Percentiles rank a stretch among this genome's conserved stretches.
These are phyloP conservation scores for Aythya baeri DNA, from an alignment of 2,113 vertebrate species.

Conservation along the genomic window DNA sequence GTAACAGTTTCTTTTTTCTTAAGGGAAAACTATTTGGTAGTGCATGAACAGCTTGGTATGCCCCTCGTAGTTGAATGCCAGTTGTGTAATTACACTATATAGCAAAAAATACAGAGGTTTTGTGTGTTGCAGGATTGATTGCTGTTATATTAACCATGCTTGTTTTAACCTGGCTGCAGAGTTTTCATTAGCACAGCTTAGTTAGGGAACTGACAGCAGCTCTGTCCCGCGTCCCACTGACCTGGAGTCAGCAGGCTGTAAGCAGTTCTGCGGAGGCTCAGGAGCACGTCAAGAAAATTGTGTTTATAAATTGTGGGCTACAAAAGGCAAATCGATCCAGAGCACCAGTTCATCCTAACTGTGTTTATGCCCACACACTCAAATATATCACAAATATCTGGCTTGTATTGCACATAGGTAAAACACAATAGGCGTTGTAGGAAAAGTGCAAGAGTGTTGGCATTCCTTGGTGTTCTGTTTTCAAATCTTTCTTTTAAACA, in stretches of 20 bases:
- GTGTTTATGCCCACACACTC: not conserved
- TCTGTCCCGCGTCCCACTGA: fast-evolving
- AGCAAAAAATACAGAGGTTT: not conserved
- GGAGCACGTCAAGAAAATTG: fast-evolving
- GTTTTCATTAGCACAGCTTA: not conserved
- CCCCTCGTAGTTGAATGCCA: not conserved
- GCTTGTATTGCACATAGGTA: not conserved
- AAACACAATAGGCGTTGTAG: not conserved
- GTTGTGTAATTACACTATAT: not conserved
- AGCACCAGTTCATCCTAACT: not conserved
- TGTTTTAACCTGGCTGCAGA: not conserved
- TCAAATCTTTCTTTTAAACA: not conserved
- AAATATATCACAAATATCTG: not conserved
- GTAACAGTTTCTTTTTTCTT: not conserved
- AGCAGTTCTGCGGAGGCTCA: not conserved
- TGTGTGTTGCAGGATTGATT: not conserved
- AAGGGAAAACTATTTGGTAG: not conserved
- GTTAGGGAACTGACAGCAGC: not conserved
- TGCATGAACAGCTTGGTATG: not conserved
- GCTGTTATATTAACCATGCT: not conserved
- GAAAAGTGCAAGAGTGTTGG: not conserved
- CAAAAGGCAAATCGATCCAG: not conserved
- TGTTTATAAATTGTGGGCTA: not conserved
- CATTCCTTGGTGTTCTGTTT: not conserved
- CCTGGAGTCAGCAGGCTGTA: not conserved